A percentile compares a stretch with the other conserved stretches of the same genome.
Evolutionary conservation across 2,888 invertebrate species (phyloP).

Genomic region (Hyposoter dolosus): DNA sequence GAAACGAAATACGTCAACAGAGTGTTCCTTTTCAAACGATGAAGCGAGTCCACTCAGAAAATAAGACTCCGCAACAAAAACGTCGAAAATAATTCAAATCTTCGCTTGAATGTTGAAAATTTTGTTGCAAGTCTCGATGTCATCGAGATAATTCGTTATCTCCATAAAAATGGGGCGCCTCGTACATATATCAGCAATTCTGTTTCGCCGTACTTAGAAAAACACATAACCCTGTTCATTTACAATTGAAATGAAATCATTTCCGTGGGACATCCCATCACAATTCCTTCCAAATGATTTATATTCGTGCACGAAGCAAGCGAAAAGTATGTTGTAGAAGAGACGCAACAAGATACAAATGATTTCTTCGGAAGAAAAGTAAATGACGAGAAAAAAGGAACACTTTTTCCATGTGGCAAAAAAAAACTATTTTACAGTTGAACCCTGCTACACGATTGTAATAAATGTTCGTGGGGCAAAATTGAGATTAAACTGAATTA

Average conservation of each 20-base stretch:
- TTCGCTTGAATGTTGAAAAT: background rate
- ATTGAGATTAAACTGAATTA: background rate
- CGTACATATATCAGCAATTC: slow-evolving; percentile 17
- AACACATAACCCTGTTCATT: slow-evolving; percentile 65
- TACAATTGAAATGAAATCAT: slow-evolving; percentile 67
- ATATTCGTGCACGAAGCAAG: background rate
- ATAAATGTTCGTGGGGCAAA: slow-evolving; percentile 9
- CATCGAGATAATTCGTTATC: background rate
- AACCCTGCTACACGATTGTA: slow-evolving; percentile 42
- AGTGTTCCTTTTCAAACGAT: background rate
- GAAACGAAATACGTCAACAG: slow-evolving; percentile 11
- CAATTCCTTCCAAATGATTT: slow-evolving; percentile 4
- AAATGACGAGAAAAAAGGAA: background rate
- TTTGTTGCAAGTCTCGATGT: background rate
- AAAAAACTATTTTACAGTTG: slow-evolving; percentile 43
- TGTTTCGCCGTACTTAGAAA: slow-evolving; percentile 51
- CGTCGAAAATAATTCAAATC: background rate
- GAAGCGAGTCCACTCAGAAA: background rate
- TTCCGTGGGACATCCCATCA: slow-evolving; percentile 45
- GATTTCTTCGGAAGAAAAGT: slow-evolving; percentile 21
- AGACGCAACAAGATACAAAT: slow-evolving; percentile 46
- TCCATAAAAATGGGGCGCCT: slow-evolving; percentile 14
- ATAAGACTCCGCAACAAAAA: background rate
- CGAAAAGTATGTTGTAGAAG: slow-evolving; percentile 24
- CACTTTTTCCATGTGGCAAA: slow-evolving; percentile 37